Percentiles rank a stretch among this genome's conserved stretches.
Evolutionary conservation across 2,888 invertebrate genomes (phyloP).

Genomic region (Prenolepis imparis): DNA sequence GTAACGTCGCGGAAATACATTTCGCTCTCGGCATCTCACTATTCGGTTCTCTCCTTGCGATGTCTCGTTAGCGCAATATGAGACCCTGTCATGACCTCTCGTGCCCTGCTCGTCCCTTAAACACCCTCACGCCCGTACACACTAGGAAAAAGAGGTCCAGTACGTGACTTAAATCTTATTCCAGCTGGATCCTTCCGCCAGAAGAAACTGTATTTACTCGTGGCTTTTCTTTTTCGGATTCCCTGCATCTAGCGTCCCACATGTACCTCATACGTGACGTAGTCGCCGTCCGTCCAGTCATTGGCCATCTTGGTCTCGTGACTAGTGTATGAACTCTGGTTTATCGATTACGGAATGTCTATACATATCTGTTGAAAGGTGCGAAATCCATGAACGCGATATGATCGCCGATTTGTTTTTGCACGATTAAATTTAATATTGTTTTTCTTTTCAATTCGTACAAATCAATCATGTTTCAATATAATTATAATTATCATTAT

Average conservation of each 20-base stretch:
- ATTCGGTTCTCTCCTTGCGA: conserved; percentile 60
- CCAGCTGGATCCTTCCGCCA: conserved; percentile 63
- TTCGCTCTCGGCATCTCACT: conserved; percentile 32
- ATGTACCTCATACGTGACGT: conserved; percentile 63
- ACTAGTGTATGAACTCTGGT: conserved; percentile 52
- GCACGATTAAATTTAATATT: not conserved
- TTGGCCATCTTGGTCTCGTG: conserved; percentile 55
- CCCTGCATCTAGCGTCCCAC: conserved; percentile 54
- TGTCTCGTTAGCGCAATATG: conserved; percentile 75
- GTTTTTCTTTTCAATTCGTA: not conserved
- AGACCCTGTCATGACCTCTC: conserved; percentile 68
- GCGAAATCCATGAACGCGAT: conserved; percentile 4
- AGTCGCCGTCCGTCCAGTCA: conserved; percentile 39
- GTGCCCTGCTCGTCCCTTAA: conserved; percentile 50
- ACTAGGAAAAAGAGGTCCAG: conserved; percentile 73
- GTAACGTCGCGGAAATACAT: conserved; percentile 47
- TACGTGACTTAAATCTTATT: conserved; percentile 85
- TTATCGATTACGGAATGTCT: conserved; percentile 48
- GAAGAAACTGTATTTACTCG: conserved; percentile 74
- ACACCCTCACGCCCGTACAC: conserved; percentile 46
- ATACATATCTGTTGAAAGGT: not conserved
- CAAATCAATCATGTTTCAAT: not conserved
- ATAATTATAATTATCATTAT: conserved; percentile 36
- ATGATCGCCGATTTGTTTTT: not conserved
- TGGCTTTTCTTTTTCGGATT: conserved; percentile 65